Base-by-base conservation (phyloP, 2,888 invertebrate species). In the Ornithoptera priamus region DNA sequence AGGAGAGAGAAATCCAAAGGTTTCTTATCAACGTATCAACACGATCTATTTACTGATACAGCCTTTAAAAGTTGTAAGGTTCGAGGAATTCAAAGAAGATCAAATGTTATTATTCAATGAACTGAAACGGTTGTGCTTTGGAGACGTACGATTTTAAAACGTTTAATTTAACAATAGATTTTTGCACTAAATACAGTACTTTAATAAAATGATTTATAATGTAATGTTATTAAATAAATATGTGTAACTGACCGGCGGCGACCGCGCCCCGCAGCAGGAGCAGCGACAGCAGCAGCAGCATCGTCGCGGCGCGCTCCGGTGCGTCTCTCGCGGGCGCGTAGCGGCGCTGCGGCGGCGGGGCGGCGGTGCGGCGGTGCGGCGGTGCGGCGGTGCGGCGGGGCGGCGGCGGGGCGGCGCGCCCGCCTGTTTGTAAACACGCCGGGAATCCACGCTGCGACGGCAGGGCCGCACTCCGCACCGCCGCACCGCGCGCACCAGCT, bases 381-480 rank as follows among this genome's bases (percentile, higher is more conserved):
- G 68, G 67, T 64, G 67, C 58, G 24, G n/a, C 39, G 39, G 24
- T 8, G 39, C 39, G 39, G 63, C 62, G 69, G 62, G 62, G 57
- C 62, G 73, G 24, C 30, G 30, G 30, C 30, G 65, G 67, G 70
- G 59, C 59, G 68, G 67, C 65, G 67, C 58, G 24, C 10, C 65
- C 59, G 62, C 58, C 42, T 78, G 81, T 90, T 90, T 86, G 85
- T 86, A 89, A 90, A 89, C 80, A 87, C 71, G 15, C 24, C 8
- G 56, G 36, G 70, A 72, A 74, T 70, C 78, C 76, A 77, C 78
- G 72, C 77, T 80, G 75, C 66, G 8, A 7, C 1, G 1, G 8
- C 83, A 81, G 87, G 72, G 75, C 46, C 69, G 86, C 72, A 87
- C 67, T 83, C 62, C 68, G 30, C 30, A 3, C 0, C 30, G 30